Base-by-base conservation (phyloP, 2,797 vertebrate genomes). In the Aplochiton taeniatus region DNA sequence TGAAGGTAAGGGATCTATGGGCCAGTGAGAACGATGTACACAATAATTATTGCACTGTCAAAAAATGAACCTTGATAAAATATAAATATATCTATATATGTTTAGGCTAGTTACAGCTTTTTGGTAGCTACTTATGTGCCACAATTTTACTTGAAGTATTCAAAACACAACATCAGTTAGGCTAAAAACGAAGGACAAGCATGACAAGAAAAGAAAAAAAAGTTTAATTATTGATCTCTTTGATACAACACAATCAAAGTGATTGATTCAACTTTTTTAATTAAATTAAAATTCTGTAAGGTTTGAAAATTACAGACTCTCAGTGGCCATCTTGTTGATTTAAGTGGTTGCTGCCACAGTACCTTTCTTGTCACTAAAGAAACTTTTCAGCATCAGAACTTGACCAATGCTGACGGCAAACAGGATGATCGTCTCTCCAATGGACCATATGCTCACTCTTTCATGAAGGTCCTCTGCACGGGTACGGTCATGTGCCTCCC, bases 311-410 rank as follows among this genome's bases (percentile, higher is more conserved):
- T 42, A 47, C 16, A 11, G 49, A 14, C 31, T 31, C 31, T 31
- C 31, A 19, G 52, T 54, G 52, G 11, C 52, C 31, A 31, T 2
- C 6, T 2, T 6, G 6, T 31, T 31, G 6, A 31, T 55, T 76
- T 94, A 95, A 72, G 92, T 95, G 74, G 75, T 61, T 0, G 77
- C 82, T 0, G 75, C 59, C 0, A 89, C 20, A 0, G 83, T 69
- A 42, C 81, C 12, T 77, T 90, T 93, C 70, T 91, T 95, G 9
- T 96, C 96, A 0, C 70, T 88, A 83, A 98, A 97, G 88, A 96
- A 97, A 83, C 94, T 96, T 68, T 78, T 94, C 6, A 98, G 94
- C 88, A 97, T 70, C 75, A 96, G n/a, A 71, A 97, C 92, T 74
- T 97, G 95, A 73, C 95, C 91, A 1, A 96, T 13, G 72, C 95